These are phyloP conservation scores for Drosophila leontia DNA, from an alignment of 1,140 invertebrate species.

Conservation along the genomic window DNA sequence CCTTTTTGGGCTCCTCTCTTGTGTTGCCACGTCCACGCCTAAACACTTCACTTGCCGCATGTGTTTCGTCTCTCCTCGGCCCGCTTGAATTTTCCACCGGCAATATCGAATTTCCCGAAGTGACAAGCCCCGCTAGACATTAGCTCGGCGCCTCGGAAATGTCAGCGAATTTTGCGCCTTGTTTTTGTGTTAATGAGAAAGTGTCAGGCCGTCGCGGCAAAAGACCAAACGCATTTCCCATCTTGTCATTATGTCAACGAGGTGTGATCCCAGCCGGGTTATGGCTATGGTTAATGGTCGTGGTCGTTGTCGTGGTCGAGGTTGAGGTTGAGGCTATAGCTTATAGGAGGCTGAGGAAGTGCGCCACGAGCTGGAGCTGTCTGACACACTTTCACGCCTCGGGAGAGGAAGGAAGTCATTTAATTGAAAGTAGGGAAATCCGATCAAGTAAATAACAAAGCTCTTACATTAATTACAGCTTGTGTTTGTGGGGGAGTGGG, in stretches of 20 bases:
- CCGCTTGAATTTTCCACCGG: slow-evolving; percentile 6
- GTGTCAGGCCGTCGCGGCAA: slow-evolving; percentile 70
- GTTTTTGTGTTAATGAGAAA: slow-evolving; percentile 74
- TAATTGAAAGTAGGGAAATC: slow-evolving; percentile 31
- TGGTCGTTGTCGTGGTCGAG: slow-evolving; percentile 1
- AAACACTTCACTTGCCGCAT: slow-evolving; percentile 73
- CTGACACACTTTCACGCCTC: slow-evolving; percentile 53
- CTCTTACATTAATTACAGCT: slow-evolving; percentile 15
- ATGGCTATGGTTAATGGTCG: slow-evolving; percentile 20
- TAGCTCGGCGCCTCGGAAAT: slow-evolving; percentile 62
- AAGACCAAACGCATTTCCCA: slow-evolving; percentile 70
- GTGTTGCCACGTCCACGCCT: slow-evolving; percentile 64
- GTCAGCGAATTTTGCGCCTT: slow-evolving; percentile 44
- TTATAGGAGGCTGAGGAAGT: slow-evolving; percentile 13
- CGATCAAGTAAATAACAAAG: slow-evolving; percentile 19
- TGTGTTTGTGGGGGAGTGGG: slow-evolving; percentile 2
- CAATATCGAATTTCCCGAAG: slow-evolving; percentile 15
- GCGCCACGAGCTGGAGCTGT: slow-evolving; percentile 33
- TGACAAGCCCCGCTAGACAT: slow-evolving; percentile 44
- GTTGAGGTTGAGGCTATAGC: not conserved
- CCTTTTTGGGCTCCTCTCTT: slow-evolving; percentile 25
- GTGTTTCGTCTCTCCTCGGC: slow-evolving; percentile 47
- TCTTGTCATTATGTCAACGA: slow-evolving; percentile 65
- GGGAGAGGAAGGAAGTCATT: slow-evolving; percentile 21
- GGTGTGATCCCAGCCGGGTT: slow-evolving; percentile 50